A percentile compares a stretch with the other conserved stretches of the same genome.
Conservation (phyloP, 2,113 vertebrate genomes). For the Psammodynastes pulverulentus region DNA sequence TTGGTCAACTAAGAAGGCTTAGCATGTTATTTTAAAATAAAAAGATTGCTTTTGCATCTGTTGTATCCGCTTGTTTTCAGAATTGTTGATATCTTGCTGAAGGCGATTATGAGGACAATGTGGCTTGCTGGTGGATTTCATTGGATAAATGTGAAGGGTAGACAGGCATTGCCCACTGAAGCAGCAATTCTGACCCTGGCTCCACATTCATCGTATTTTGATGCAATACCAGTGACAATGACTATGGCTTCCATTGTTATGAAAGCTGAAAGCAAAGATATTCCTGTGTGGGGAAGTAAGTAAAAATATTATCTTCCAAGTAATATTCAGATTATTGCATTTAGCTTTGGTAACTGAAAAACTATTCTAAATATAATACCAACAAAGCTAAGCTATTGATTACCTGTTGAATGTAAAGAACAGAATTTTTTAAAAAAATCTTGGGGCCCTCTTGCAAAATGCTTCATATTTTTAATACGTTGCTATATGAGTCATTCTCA, state of each 20-base stretch:
- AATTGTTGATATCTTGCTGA: constrained; percentile 79
- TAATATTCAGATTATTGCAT: background rate
- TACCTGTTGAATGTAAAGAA: background rate
- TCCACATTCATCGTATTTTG: constrained; percentile 94
- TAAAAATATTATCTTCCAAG: constrained; percentile 47
- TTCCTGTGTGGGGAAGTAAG: constrained; percentile 98
- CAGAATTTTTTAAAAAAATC: background rate
- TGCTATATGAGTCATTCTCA: background rate
- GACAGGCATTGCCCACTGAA: constrained; percentile 75
- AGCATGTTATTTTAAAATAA: background rate
- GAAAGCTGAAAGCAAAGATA: constrained; percentile 90
- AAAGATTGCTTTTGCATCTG: background rate
- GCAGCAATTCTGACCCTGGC: constrained; percentile 87
- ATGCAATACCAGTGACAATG: constrained; percentile 94
- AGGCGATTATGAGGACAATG: constrained; percentile 89
- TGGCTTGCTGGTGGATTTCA: constrained; percentile 97
- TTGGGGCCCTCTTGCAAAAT: background rate
- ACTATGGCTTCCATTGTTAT: constrained; percentile 93
- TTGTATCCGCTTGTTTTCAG: constrained; percentile 66
- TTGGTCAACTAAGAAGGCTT: background rate
- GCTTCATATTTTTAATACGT: background rate
- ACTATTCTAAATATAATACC: background rate
- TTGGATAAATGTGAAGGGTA: constrained; percentile 87
- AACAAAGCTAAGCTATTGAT: background rate
- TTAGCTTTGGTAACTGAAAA: background rate